Evolutionary conservation across 2,113 vertebrate species (phyloP).

Genomic region (Brachypteracias leptosomus): DNA sequence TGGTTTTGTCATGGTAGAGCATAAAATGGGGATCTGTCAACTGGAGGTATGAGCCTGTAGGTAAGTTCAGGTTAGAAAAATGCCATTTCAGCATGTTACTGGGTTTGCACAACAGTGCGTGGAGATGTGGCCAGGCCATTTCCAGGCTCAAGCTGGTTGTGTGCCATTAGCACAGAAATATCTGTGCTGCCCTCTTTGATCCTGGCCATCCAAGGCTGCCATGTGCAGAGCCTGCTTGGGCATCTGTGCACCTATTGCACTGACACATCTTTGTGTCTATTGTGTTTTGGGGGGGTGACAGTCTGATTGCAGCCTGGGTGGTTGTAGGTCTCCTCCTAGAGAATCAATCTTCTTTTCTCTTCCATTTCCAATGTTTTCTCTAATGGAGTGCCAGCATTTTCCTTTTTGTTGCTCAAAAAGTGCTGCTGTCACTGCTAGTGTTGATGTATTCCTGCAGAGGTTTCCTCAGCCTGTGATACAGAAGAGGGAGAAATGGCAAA

Average conservation of each 20-base stretch:
- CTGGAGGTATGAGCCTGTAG: not conserved
- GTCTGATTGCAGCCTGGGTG: not conserved
- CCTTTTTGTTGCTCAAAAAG: not conserved
- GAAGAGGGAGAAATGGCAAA: not conserved
- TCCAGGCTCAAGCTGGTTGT: not conserved
- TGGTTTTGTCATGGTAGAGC: not conserved
- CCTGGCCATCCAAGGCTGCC: not conserved
- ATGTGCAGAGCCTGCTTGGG: not conserved
- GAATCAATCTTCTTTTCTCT: not conserved
- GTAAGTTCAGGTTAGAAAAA: not conserved
- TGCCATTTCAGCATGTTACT: not conserved
- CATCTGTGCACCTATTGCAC: not conserved
- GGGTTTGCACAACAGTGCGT: not conserved
- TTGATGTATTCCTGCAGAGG: not conserved
- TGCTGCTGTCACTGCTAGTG: not conserved
- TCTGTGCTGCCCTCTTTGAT: rapidly evolving
- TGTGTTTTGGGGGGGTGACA: not conserved
- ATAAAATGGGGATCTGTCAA: not conserved
- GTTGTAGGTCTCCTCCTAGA: not conserved
- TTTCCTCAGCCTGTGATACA: not conserved
- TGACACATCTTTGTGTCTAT: not conserved
- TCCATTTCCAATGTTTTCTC: not conserved
- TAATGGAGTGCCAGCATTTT: not conserved
- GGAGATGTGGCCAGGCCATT: not conserved
- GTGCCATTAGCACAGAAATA: not conserved